Percentiles rank a stretch among this genome's conserved stretches.
These are phyloP conservation scores for Pandemis cinnamomeana DNA, from an alignment of 2,888 invertebrate species.

Conservation along the genomic window DNA sequence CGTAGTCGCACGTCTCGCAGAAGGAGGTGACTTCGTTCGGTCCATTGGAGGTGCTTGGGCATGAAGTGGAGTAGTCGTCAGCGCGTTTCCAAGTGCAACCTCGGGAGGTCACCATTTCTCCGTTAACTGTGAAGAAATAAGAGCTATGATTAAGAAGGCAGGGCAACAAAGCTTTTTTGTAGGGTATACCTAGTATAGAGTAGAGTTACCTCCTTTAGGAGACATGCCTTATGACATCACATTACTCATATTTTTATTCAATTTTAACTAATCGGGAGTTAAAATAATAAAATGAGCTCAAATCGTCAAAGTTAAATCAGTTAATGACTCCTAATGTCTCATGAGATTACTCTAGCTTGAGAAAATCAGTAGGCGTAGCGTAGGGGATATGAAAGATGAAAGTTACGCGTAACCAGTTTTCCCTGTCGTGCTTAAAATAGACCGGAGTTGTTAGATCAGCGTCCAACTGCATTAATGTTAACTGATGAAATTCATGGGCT, in stretches of 20 bases:
- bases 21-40: slow-evolving; percentile 82
- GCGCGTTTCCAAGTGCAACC: slow-evolving; percentile 85
- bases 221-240: no score
- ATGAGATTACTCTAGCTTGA: no score
- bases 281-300: no score
- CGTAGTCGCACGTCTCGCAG: slow-evolving; percentile 88
- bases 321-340: no score
- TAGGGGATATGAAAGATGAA: slow-evolving; percentile 19
- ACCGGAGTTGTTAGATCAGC: background rate
- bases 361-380: background rate
- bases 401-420: background rate
- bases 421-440: background rate
- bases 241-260: no score
- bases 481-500: background rate
- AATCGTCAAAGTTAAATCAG: no score
- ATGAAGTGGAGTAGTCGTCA: slow-evolving; percentile 80
- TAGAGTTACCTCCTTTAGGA: no score
- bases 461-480: background rate
- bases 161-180: no score
- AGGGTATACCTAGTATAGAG: no score
- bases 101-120: slow-evolving; percentile 79
- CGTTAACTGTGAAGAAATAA: slow-evolving; percentile 74
- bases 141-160: background rate
- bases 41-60: slow-evolving; percentile 76
- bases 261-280: no score